These are phyloP conservation scores for Epizoanthus rinbou DNA, from an alignment of 92 coral and sea anemone genomes.

Conservation along the genomic window DNA sequence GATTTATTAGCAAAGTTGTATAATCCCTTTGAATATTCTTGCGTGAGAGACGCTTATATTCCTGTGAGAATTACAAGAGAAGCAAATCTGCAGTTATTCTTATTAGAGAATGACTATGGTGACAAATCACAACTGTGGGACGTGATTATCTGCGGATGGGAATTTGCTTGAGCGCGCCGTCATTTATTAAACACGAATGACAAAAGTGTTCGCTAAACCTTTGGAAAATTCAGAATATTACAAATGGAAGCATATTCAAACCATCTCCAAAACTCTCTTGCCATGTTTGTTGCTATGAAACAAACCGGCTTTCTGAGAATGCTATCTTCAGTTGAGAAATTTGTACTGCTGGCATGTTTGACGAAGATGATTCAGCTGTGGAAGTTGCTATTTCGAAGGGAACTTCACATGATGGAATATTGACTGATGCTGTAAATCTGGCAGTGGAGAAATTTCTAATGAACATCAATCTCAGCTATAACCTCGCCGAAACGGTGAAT, in stretches of 20 bases:
- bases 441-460: slow-evolving; percentile 20
- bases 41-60: not conserved
- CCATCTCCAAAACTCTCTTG: not conserved
- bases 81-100: slow-evolving; percentile 2
- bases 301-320: slow-evolving; percentile 13
- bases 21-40: slow-evolving; percentile 10
- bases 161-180: slow-evolving; percentile 2
- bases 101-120: slow-evolving; percentile 5
- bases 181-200: not conserved
- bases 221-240: not conserved
- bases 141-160: not conserved
- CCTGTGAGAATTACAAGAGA: slow-evolving; percentile 7
- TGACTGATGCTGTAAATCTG: slow-evolving; percentile 20
- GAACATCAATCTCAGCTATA: slow-evolving; percentile 18
- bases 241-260: not conserved
- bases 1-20: not conserved
- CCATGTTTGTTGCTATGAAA: not conserved
- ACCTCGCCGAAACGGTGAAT: slow-evolving; percentile 31
- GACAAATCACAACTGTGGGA: slow-evolving; percentile 18
- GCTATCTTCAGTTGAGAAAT: slow-evolving; percentile 15
- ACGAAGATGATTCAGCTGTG: slow-evolving; percentile 22
- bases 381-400: slow-evolving; percentile 38
- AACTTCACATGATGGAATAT: slow-evolving; percentile 21
- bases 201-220: not conserved
- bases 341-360: slow-evolving; percentile 11